These are phyloP conservation scores for Drosophila sproati DNA, from an alignment of 1,140 invertebrate genomes.

Conservation along the genomic window DNA sequence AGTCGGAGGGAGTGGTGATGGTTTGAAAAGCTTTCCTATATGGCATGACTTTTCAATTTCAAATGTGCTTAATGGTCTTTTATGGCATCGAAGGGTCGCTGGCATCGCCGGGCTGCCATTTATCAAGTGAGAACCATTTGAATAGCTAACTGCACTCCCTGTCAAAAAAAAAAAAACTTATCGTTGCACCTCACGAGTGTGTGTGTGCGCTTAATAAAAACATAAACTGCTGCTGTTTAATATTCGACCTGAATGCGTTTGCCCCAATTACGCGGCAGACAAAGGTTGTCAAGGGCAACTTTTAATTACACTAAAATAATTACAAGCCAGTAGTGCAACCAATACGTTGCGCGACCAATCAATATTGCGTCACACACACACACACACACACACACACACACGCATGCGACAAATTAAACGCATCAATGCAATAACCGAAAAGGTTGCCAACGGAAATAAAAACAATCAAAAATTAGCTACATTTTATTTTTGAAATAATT, in stretches of 20 bases:
- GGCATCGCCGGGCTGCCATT: conserved; percentile 12
- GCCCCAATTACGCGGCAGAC: not conserved
- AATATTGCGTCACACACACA: conserved; percentile 28
- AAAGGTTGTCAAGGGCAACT: conserved; percentile 35
- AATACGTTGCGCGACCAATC: conserved; percentile 32
- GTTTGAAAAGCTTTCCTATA: not conserved
- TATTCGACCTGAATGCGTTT: conserved; percentile 22
- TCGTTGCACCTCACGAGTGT: not conserved
- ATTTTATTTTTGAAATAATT: not conserved
- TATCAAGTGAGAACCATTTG: conserved; percentile 44
- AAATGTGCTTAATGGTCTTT: conserved; percentile 72
- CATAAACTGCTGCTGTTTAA: conserved; percentile 30
- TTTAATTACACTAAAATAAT: conserved; percentile 57
- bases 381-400: conserved; percentile 5
- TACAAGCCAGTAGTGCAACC: conserved; percentile 42
- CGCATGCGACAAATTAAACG: conserved; percentile 40
- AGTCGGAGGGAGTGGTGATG: not conserved
- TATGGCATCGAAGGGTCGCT: conserved; percentile 19
- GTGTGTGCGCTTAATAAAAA: conserved; percentile 28
- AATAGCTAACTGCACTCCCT: conserved; percentile 45
- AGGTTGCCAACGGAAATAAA: not conserved
- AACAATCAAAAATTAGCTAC: not conserved
- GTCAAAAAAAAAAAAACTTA: conserved; percentile 2
- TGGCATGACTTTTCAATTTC: conserved; percentile 79
- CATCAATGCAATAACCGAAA: conserved; percentile 8